Base-by-base conservation (phyloP, 1,140 invertebrate species). In the Ostrea denselamellosa region DNA sequence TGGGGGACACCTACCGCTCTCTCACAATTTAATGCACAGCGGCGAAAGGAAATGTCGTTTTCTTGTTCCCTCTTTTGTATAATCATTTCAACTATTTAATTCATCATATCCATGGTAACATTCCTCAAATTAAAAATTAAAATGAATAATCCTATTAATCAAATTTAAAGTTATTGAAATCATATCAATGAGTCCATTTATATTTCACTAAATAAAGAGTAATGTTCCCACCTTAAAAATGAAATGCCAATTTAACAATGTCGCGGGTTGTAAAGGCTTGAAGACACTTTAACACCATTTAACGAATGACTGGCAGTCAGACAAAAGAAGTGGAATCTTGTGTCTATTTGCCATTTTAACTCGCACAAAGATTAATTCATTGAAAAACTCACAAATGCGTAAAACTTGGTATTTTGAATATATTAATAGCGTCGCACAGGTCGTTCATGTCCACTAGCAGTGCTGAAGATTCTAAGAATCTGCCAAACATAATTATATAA, bases 291-390 rank as follows among this genome's bases (percentile, higher is more conserved):
- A 25, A 14, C 17, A 25, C 68, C 25, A 28, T 77, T 77, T 28
- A 77, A 68, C 17, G n/a, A 68, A 34, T 28, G 25, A 34, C 22
- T 77, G 68, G 22, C 68, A 77, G 68, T 77, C 68, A 77, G 68
- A 77, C 68, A 77, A 77, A 28, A 34, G 28, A 77, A 44, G n/a
- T 10, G 68, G 68, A 77, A 77, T 77, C 68, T 34, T 34, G 68
- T 34, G 68, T 77, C 68, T 77, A 34, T 77, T 77, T 77, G 68
- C 68, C 25, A 77, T 77, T 71, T 77, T 34, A 28, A 77, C 68
- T 77, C 28, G 68, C 25, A 77, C 28, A 34, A 77, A 77, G 68
- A 77, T 3, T 77, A 77, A 34, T 34, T 14, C 28, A 77, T 77
- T 77, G 68, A 77, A 77, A 77, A 8, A 25, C 68, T 77, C 12